Evolutionary conservation across 2,113 vertebrate species (phyloP).

Genomic region (Etia nguti): DNA sequence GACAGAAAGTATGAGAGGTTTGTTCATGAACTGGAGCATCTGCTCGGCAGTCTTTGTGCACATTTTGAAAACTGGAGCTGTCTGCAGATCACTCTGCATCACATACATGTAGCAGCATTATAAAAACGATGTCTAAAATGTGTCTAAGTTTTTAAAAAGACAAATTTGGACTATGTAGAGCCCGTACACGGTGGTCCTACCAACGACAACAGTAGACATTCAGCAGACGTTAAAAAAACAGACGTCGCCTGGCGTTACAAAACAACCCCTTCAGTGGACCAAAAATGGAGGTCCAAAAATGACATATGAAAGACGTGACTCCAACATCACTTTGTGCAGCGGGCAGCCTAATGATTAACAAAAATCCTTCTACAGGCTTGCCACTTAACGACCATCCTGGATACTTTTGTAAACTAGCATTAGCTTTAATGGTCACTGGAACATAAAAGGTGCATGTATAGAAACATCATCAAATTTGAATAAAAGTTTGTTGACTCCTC

Average conservation of each 20-base stretch:
- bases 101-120: background rate
- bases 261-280: background rate
- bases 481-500: background rate
- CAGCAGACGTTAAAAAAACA: background rate
- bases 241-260: background rate
- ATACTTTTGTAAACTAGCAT: background rate
- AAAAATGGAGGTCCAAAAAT: background rate
- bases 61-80: background rate
- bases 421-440: background rate
- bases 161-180: background rate
- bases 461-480: background rate
- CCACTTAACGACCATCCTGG: background rate
- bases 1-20: background rate
- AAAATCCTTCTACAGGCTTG: background rate
- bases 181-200: background rate
- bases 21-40: background rate
- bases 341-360: background rate
- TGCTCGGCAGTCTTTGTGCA: background rate
- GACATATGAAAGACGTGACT: background rate
- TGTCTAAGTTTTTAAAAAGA: background rate
- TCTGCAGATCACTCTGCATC: background rate
- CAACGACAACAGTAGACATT: fast-evolving
- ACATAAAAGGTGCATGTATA: background rate
- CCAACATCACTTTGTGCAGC: background rate
- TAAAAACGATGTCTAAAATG: background rate